These are phyloP conservation scores for Daubentonia madagascariensis DNA, from an alignment of 2,113 vertebrate genomes.

Conservation along the genomic window DNA sequence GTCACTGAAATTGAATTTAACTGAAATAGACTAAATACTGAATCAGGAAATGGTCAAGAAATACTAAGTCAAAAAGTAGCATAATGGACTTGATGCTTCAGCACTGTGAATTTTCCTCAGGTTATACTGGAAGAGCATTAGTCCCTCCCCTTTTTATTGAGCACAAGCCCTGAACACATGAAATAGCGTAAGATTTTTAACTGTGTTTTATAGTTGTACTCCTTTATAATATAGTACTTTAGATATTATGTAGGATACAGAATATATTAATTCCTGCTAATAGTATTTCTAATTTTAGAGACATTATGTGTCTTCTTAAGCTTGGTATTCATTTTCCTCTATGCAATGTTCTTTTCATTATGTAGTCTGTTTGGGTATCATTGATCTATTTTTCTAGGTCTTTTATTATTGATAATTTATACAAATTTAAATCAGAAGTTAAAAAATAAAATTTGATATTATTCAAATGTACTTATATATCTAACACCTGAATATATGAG, in stretches of 20 bases:
- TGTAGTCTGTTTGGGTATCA: neutral
- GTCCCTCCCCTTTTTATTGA: neutral
- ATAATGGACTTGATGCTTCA: neutral
- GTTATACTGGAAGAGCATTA: neutral
- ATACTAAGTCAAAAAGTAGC: neutral
- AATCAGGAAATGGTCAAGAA: neutral
- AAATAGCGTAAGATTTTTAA: neutral
- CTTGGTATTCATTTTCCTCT: neutral
- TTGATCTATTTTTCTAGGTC: neutral
- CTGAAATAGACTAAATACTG: neutral
- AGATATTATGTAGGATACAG: neutral
- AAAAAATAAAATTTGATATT: slow-evolving; percentile 22
- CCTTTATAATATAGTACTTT: neutral
- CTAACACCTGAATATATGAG: neutral
- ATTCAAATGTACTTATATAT: neutral
- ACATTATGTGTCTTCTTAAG: neutral
- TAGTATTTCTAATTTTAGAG: neutral
- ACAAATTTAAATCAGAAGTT: slow-evolving; percentile 13
- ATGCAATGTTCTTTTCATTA: neutral
- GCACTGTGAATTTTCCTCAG: neutral
- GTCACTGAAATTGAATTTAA: neutral
- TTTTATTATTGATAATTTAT: slow-evolving; percentile 29
- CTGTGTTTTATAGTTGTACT: neutral
- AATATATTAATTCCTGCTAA: neutral
- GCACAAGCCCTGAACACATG: neutral